Evolutionary conservation across 2,113 vertebrate species (phyloP), one percentile per base, ranked within the genome.

Genomic region (Podocnemis expansa): DNA sequence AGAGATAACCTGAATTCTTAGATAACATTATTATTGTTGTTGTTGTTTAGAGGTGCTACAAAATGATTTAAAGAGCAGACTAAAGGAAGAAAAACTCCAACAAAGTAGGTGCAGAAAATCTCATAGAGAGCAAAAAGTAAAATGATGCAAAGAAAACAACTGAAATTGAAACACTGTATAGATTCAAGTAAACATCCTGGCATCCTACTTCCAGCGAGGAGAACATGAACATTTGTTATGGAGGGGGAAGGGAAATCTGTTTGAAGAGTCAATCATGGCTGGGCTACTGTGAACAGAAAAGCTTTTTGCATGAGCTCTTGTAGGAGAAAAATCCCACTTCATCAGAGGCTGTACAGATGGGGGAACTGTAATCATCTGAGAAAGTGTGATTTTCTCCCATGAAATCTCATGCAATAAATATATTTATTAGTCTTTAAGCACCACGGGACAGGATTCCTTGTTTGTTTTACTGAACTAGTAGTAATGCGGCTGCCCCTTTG

Each of bases 21-120:
- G 96, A 96, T 94, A 96, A 96, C 87, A 11, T 86, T 95, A 85
- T 67, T n/a, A n/a, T n/a, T 93, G 92, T 85, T 95, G 45, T 93
- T 83, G 60, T 93, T 94, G 73, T 80, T 93, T 22, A 47, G 38
- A 27, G 25, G 41, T 76, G 41, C 25, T 45, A 27, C 11, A 13
- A 91, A 93, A 43, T 45, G 85, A 19, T 85, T 84, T 91, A 63
- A 93, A 67, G 85, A 91, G 27, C 45, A 91, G 67, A 95, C 90
- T 58, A 45, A 67, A 93, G 85, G 83, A 76, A 51, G 12, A 83
- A n/a, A 81, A 92, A 82, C 17, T 67, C 54, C 17, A 78, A 70
- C 52, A 45, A 85, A 91, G 17, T 54, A 78, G 86, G 41, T 41
- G 56, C 79, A 83, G 81, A 51, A 78, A 91, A 76, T 83, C 89